A percentile compares a stretch with the other conserved stretches of the same genome.
Evolutionary conservation across 2,113 vertebrate species (phyloP).

Genomic region (Phaethon lepturus): DNA sequence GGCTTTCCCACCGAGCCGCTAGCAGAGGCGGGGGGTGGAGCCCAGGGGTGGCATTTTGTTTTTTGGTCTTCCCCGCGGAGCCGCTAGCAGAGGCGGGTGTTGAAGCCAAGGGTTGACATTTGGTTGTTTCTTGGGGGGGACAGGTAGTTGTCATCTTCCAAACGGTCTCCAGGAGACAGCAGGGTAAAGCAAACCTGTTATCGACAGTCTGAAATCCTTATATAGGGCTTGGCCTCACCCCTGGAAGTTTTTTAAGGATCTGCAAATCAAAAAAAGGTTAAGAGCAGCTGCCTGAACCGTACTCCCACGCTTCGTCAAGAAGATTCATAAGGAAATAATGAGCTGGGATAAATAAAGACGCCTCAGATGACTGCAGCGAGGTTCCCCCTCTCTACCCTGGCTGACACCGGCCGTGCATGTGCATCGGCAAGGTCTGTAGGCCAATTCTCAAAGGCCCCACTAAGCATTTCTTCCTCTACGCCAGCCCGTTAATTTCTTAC

Average conservation of each 20-base stretch:
- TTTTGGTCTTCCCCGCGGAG: neutral
- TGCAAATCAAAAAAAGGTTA: neutral
- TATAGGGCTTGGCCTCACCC: neutral
- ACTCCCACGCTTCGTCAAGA: neutral
- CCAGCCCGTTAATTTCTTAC: neutral
- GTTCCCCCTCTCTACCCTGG: neutral
- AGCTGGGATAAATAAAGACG: neutral
- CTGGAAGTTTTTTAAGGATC: neutral
- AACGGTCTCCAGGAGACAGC: neutral
- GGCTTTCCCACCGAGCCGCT: neutral
- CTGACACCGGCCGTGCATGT: neutral
- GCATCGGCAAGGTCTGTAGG: neutral
- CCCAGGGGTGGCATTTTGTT: neutral
- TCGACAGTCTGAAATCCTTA: neutral
- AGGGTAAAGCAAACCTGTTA: neutral
- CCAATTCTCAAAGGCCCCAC: neutral
- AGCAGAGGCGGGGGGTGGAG: neutral
- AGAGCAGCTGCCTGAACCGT: neutral
- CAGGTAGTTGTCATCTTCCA: neutral
- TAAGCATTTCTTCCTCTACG: neutral
- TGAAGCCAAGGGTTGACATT: neutral
- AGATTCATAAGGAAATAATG: neutral
- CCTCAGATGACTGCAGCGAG: neutral
- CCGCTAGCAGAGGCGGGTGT: neutral
- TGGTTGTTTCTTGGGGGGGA: neutral